Evolutionary conservation across 2,797 vertebrate species (phyloP).

Genomic region (Trematomus bernacchii): DNA sequence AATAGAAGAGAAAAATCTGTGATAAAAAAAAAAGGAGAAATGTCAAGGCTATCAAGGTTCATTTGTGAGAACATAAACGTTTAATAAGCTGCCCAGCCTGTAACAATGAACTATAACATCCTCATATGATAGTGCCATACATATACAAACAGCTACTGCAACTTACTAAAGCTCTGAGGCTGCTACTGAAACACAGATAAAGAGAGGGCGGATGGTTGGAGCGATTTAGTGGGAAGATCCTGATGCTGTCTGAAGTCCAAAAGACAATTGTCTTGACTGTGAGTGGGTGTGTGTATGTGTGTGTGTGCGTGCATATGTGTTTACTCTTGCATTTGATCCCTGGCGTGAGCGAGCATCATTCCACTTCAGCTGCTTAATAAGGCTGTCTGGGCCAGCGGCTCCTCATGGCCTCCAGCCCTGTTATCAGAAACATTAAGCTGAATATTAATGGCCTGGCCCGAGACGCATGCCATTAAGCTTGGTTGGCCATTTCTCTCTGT

Average conservation of each 20-base stretch:
- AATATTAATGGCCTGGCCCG: constrained; percentile 97
- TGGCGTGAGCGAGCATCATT: constrained; percentile 81
- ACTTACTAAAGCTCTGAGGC: constrained; percentile 53
- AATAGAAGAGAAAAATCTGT: constrained; percentile 16
- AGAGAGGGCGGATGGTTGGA: constrained; percentile 62
- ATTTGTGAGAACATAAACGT: constrained; percentile 62
- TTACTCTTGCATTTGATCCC: constrained; percentile 83
- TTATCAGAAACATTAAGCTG: constrained; percentile 99
- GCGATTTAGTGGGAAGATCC: constrained; percentile 74
- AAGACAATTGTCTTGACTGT: constrained; percentile 71
- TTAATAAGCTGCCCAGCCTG: constrained; percentile 60
- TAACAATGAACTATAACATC: constrained; percentile 28
- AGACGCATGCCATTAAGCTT: constrained; percentile 97
- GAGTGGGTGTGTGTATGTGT: constrained; percentile 49
- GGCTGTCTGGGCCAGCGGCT: constrained; percentile 90
- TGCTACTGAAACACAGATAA: constrained; percentile 61
- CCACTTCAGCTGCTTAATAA: constrained; percentile 88
- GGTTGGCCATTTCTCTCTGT: constrained; percentile 95
- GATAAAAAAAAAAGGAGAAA: constrained; percentile 46
- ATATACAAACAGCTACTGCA: constrained; percentile 44
- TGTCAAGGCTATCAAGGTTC: constrained; percentile 45
- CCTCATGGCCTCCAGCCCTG: constrained; percentile 93
- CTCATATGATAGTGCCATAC: constrained; percentile 22
- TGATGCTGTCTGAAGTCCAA: constrained; percentile 73
- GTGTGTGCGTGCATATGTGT: constrained; percentile 62